A percentile compares a stretch with the other conserved stretches of the same genome.
These are phyloP conservation scores for Rhineura floridana DNA, from an alignment of 2,113 vertebrate species.

Conservation along the genomic window DNA sequence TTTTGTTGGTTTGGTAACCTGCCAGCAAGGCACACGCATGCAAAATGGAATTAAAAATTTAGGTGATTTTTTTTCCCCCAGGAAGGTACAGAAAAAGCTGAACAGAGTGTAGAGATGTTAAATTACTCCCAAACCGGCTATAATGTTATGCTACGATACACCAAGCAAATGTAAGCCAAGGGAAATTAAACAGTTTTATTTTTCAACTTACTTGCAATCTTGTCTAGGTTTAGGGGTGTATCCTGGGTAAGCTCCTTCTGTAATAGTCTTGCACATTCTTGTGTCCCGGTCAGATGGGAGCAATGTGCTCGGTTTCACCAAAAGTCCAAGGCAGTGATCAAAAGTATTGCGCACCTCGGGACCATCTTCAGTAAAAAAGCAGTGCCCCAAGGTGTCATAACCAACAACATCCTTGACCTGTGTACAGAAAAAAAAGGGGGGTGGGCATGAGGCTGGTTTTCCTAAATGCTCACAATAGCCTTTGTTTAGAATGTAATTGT, in stretches of 20 bases:
- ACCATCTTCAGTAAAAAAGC: slow-evolving; percentile 96
- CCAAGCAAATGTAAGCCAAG: background rate
- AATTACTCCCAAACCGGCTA: background rate
- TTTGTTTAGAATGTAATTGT: slow-evolving; percentile 13
- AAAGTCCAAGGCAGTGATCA: slow-evolving; percentile 92
- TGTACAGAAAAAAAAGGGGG: background rate
- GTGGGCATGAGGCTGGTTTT: background rate
- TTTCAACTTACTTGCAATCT: slow-evolving; percentile 90
- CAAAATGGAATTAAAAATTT: no score
- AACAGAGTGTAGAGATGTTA: no score
- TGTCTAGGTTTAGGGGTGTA: slow-evolving; percentile 94
- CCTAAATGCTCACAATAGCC: background rate
- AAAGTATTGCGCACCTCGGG: slow-evolving; percentile 96
- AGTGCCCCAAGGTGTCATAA: slow-evolving; percentile 91
- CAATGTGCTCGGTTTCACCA: slow-evolving; percentile 89
- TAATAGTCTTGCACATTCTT: slow-evolving; percentile 92
- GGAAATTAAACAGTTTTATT: background rate
- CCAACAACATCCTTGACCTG: slow-evolving; percentile 94
- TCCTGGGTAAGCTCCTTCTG: slow-evolving; percentile 87
- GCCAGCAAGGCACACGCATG: no score
- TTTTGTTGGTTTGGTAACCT: no score
- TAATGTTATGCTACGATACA: background rate
- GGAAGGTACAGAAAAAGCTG: background rate
- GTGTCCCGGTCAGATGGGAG: slow-evolving; percentile 94
- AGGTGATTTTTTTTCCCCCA: background rate